Evolutionary conservation across 2,888 invertebrate species (phyloP).

Genomic region (Scaptomyza flava): DNA sequence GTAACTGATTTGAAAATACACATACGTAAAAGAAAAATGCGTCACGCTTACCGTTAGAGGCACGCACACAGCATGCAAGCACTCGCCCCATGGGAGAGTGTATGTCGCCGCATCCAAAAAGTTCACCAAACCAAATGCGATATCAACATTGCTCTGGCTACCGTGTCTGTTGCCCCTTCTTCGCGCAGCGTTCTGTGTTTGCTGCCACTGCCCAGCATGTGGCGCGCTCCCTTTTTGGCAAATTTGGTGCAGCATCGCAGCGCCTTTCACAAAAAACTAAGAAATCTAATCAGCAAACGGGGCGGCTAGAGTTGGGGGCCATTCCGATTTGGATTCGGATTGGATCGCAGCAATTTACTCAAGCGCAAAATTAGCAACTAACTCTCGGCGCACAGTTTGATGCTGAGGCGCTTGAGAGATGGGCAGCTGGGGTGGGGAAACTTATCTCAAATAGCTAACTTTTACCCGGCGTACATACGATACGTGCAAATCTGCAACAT

Average conservation of each 20-base stretch:
- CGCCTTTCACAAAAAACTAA: slow-evolving; percentile 59
- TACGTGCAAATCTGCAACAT: slow-evolving; percentile 58
- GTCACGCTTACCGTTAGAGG: slow-evolving; percentile 76
- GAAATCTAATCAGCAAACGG: slow-evolving; percentile 73
- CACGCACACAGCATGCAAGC: slow-evolving; percentile 55
- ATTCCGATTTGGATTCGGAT: slow-evolving; percentile 49
- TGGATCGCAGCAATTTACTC: slow-evolving; percentile 76
- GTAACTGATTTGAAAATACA: slow-evolving; percentile 37
- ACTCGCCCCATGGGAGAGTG: slow-evolving; percentile 46
- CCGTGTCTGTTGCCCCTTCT: slow-evolving; percentile 13
- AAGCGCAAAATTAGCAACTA: slow-evolving; percentile 76
- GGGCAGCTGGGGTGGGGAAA: not conserved
- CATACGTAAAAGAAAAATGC: slow-evolving; percentile 49
- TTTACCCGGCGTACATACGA: slow-evolving; percentile 37
- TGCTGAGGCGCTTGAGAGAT: slow-evolving; percentile 52
- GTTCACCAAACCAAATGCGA: slow-evolving; percentile 46
- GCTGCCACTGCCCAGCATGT: slow-evolving; percentile 64
- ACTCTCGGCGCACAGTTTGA: slow-evolving; percentile 66
- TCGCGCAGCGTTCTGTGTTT: too few species aligned
- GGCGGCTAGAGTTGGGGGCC: slow-evolving; percentile 25
- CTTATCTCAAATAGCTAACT: slow-evolving; percentile 37
- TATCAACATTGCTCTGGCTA: slow-evolving; percentile 31
- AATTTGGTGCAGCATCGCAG: slow-evolving; percentile 73
- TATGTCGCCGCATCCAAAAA: slow-evolving; percentile 49
- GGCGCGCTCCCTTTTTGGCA: slow-evolving; percentile 80